Evolutionary conservation across 2,797 vertebrate species (phyloP).

Genomic region (Scyliorhinus canicula): DNA sequence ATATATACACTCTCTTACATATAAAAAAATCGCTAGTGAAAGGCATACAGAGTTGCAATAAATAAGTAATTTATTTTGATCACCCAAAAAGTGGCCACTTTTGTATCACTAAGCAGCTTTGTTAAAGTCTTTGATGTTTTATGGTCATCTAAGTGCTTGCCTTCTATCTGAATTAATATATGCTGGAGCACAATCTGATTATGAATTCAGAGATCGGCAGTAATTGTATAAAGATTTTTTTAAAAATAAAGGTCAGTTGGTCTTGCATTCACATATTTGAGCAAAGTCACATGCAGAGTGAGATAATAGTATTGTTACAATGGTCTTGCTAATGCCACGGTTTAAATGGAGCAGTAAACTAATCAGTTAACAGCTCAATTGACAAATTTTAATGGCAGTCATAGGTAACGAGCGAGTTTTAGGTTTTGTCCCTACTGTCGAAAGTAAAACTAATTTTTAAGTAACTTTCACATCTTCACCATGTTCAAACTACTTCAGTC

Average conservation of each 20-base stretch:
- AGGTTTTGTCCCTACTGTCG: background rate
- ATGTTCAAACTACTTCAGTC: background rate
- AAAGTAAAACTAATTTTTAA: background rate
- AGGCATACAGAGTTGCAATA: background rate
- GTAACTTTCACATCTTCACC: background rate
- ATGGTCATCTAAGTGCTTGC: background rate
- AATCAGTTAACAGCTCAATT: background rate
- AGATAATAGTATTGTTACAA: background rate
- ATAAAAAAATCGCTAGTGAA: background rate
- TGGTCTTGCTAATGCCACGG: background rate
- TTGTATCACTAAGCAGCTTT: background rate
- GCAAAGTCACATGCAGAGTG: background rate
- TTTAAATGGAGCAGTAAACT: background rate
- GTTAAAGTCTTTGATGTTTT: background rate
- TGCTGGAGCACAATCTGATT: background rate
- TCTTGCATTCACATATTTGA: background rate
- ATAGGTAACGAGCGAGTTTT: background rate
- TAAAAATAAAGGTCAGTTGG: background rate
- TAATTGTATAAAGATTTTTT: background rate
- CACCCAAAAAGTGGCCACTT: background rate
- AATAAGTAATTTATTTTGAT: background rate
- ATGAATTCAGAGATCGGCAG: background rate
- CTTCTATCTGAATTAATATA: background rate
- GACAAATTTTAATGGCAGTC: background rate
- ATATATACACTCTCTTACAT: background rate